phyloP scores from a whole-genome alignment of 2,888 invertebrate species.

The Polyploca ridens region DNA sequence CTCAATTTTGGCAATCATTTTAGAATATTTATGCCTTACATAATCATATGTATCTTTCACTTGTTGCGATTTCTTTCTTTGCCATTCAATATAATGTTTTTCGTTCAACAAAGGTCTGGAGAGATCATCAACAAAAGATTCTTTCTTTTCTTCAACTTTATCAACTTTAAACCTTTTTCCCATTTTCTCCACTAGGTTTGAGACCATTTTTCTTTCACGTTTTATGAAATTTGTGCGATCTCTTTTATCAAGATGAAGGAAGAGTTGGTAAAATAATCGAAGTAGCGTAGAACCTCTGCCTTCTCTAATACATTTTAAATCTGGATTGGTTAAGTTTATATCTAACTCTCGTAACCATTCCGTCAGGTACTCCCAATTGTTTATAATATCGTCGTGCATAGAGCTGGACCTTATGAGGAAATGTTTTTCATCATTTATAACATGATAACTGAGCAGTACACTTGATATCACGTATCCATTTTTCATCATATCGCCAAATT shows the following conservation, averaged over 20 bases:
- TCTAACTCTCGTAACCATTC: conserved; percentile 82
- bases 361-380: conserved; percentile 79
- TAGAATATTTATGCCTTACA: conserved; percentile 71
- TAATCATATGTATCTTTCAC: conserved; percentile 73
- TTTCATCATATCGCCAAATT: conserved; percentile 83
- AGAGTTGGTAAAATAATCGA: conserved; percentile 86
- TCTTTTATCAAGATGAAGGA: conserved; percentile 84
- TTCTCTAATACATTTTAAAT: conserved; percentile 75
- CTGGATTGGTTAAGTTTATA: conserved; percentile 69
- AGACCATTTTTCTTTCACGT: conserved; percentile 72
- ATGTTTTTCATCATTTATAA: conserved; percentile 83
- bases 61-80: conserved; percentile 76
- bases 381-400: conserved; percentile 67
- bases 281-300: conserved; percentile 80
- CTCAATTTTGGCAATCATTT: conserved; percentile 61
- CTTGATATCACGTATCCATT: conserved; percentile 84
- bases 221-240: conserved; percentile 83
- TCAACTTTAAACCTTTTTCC: conserved; percentile 66
- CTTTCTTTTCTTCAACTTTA: conserved; percentile 57
- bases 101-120: conserved; percentile 75
- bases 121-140: conserved; percentile 66
- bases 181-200: conserved; percentile 67
- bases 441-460: conserved; percentile 83
- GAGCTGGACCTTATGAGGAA: conserved; percentile 71
- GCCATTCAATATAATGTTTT: conserved; percentile 83